Percentiles rank a stretch among this genome's conserved stretches.
Conservation (phyloP, 2,888 invertebrate species). For the Lasioglossum morio region DNA sequence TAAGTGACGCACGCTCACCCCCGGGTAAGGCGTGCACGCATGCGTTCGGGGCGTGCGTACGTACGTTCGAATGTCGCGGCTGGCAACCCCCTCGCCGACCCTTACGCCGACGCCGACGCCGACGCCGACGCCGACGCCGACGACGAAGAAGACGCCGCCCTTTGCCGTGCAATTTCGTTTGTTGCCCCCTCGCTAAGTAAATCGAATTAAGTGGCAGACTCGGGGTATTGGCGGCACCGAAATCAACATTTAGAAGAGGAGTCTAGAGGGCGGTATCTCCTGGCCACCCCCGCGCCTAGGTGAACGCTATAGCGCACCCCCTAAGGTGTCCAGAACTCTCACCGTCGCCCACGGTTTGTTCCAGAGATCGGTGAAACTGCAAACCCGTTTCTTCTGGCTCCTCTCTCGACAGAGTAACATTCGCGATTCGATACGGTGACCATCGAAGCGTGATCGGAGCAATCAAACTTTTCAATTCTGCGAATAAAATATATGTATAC, state of each 20-base stretch:
- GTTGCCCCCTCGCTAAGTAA: slow-evolving; percentile 58
- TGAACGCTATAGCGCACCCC: neutral
- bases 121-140: slow-evolving; percentile 55
- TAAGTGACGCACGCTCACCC: slow-evolving; percentile 46
- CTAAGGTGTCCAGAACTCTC: neutral
- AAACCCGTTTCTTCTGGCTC: neutral
- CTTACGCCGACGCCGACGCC: slow-evolving; percentile 53
- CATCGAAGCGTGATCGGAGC: neutral
- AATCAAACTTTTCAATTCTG: neutral
- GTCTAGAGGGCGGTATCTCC: slow-evolving; percentile 41
- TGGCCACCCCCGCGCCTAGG: slow-evolving; percentile 1
- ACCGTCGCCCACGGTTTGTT: neutral
- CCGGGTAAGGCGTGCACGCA: slow-evolving; percentile 28
- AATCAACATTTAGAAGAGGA: slow-evolving; percentile 62
- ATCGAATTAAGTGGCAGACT: slow-evolving; percentile 71
- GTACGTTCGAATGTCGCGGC: slow-evolving; percentile 53
- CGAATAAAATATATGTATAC: too few relatives aligned
- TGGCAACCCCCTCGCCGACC: slow-evolving; percentile 51
- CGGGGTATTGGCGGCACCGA: slow-evolving; percentile 59
- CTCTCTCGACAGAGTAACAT: neutral
- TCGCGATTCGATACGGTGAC: neutral
- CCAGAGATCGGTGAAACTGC: neutral
- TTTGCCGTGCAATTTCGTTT: slow-evolving; percentile 65
- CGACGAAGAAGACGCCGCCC: slow-evolving; percentile 56
- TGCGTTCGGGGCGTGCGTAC: slow-evolving; percentile 34